A percentile compares a stretch with the other conserved stretches of the same genome.
Conservation (phyloP, 2,888 invertebrate species). For the Oligia strigilis region DNA sequence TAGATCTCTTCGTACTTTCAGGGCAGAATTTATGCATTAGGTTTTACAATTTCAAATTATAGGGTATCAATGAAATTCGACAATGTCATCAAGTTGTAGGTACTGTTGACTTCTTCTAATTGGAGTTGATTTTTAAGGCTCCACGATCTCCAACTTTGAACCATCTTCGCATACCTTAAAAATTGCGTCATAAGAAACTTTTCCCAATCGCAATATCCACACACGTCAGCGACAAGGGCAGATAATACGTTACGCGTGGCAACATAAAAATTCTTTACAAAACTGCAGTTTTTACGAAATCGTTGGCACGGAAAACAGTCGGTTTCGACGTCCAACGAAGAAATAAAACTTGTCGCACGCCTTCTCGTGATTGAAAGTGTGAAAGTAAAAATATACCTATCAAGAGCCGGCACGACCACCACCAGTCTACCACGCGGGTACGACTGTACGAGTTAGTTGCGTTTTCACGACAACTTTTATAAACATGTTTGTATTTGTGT, state of each 20-base stretch:
- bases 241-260: slow-evolving; percentile 35
- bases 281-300: slow-evolving; percentile 64
- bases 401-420: slow-evolving; percentile 51
- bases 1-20: slow-evolving; percentile 31
- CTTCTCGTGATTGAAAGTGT: slow-evolving; percentile 73
- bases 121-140: not conserved
- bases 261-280: slow-evolving; percentile 53
- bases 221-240: slow-evolving; percentile 32
- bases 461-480: slow-evolving; percentile 63
- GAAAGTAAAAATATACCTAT: slow-evolving; percentile 73
- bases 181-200: slow-evolving; percentile 21
- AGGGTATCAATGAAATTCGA: not conserved
- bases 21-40: not conserved
- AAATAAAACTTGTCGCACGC: slow-evolving; percentile 69
- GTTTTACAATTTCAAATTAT: not conserved
- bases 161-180: slow-evolving; percentile 5
- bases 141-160: slow-evolving; percentile 2
- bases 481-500: slow-evolving; percentile 49
- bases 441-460: slow-evolving; percentile 45
- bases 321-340: slow-evolving; percentile 55
- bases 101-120: not conserved
- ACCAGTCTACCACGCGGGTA: slow-evolving; percentile 38
- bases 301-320: slow-evolving; percentile 63
- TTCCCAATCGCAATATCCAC: slow-evolving; percentile 21
- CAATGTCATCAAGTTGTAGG: not conserved